Percentiles rank a stretch among this genome's conserved stretches.
phyloP scores from a whole-genome alignment of 1,140 invertebrate genomes.

The Lepidostoma basale region DNA sequence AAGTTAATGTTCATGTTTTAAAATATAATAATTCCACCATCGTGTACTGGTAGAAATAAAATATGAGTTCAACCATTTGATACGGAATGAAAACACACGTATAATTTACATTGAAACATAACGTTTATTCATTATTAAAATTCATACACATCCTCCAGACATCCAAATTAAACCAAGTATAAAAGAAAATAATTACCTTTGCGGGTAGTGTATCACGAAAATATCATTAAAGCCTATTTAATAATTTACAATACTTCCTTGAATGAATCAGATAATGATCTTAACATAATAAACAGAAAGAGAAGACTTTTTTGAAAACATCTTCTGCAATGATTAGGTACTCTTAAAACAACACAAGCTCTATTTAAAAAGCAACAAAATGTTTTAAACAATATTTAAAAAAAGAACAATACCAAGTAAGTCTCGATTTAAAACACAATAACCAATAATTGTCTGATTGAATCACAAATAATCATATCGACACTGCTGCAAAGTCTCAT shows the following conservation, averaged over 20 bases:
- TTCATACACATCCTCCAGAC: constrained; percentile 41
- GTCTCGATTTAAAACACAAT: constrained; percentile 3
- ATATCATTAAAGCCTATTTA: constrained; percentile 30
- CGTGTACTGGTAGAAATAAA: too few relatives aligned
- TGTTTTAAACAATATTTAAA: constrained; percentile 4
- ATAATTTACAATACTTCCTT: constrained; percentile 34
- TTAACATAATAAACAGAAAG: constrained; percentile 19
- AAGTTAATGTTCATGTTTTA: too few relatives aligned
- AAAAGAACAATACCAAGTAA: constrained; percentile 14
- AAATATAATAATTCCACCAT: too few relatives aligned
- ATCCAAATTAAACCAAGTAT: constrained; percentile 40
- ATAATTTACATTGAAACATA: constrained; percentile 47
- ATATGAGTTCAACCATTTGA: constrained; percentile 8
- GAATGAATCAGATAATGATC: constrained; percentile 9
- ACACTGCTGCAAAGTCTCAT: constrained; percentile 25
- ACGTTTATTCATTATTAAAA: constrained; percentile 48
- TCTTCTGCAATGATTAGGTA: constrained; percentile 3
- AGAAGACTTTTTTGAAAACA: constrained; percentile 1
- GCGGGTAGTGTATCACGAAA: constrained; percentile 36
- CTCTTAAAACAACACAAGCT: constrained; percentile 23
- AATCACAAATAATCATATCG: constrained; percentile 29
- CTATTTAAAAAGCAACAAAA: constrained; percentile 25
- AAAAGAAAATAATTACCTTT: constrained; percentile 33
- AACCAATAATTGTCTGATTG: constrained; percentile 9
- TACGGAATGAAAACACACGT: constrained; percentile 42